Conservation (phyloP, 2,888 invertebrate species). For the Automeris io region DNA sequence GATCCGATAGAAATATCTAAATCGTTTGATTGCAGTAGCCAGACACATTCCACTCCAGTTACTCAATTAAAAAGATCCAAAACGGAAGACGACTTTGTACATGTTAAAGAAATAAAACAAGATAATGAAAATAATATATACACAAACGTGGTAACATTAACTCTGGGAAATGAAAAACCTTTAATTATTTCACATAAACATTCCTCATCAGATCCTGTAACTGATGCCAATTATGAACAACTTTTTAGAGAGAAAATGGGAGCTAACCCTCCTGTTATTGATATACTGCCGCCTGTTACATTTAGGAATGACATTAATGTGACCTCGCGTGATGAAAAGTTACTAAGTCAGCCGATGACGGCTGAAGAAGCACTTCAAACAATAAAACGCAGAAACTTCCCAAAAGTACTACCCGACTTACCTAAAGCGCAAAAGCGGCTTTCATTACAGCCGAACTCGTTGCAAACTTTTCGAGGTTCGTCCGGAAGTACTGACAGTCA, state of each 20-base stretch:
- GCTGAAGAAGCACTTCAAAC: constrained; percentile 84
- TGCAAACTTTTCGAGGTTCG: constrained; percentile 57
- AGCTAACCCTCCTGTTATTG: constrained; percentile 31
- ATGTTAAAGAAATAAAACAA: constrained; percentile 12
- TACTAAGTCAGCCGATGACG: constrained; percentile 59
- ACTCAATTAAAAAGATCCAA: constrained; percentile 56
- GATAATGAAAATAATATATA: constrained; percentile 38
- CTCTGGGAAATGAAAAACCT: constrained; percentile 42
- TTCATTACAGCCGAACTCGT: constrained; percentile 77
- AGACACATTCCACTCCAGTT: constrained; percentile 45
- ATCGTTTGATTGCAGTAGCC: constrained; percentile 69
- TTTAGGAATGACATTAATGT: constrained; percentile 83
- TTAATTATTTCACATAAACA: constrained; percentile 79
- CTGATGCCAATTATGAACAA: constrained; percentile 71
- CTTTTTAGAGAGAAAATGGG: constrained; percentile 47
- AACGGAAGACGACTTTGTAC: constrained; percentile 55
- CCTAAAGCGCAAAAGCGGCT: constrained; percentile 78
- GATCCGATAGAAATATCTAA: constrained; percentile 86
- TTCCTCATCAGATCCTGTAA: constrained; percentile 82
- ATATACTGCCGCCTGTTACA: constrained; percentile 61
- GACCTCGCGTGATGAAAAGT: constrained; percentile 80
- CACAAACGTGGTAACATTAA: constrained; percentile 56
- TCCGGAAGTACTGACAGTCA: constrained; percentile 42
- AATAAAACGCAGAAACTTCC: constrained; percentile 87
- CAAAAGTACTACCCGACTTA: constrained; percentile 90